Percentiles rank a stretch among this genome's conserved stretches.
Evolutionary conservation across 2,113 vertebrate genomes (phyloP).

Genomic region (Callipepla squamata): DNA sequence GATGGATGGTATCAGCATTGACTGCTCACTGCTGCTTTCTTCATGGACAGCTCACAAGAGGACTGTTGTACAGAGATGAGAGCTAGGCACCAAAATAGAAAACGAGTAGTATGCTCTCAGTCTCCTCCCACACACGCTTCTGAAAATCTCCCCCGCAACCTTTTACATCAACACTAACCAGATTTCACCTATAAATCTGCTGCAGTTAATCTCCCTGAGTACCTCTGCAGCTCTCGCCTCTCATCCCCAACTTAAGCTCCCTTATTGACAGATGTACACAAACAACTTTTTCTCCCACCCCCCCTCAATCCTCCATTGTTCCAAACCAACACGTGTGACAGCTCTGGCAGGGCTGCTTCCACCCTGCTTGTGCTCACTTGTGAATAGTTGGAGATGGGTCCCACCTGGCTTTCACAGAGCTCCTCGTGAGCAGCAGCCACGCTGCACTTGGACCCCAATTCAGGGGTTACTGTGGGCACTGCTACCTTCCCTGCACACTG

Average conservation of each 20-base stretch:
- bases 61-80: not conserved
- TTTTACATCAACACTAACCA: slow-evolving; percentile 60
- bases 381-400: not conserved
- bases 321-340: not conserved
- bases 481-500: not conserved
- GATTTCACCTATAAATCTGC: slow-evolving; percentile 68
- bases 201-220: slow-evolving; percentile 50
- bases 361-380: not conserved
- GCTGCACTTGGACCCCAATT: not conserved
- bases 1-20: not conserved
- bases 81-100: slow-evolving; percentile 33
- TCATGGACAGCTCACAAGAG: not conserved
- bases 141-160: slow-evolving; percentile 41
- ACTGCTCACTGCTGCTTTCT: not conserved
- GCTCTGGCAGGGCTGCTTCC: not conserved
- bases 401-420: not conserved
- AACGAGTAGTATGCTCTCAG: slow-evolving; percentile 33
- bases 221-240: not conserved
- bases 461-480: not conserved
- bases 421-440: not conserved
- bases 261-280: slow-evolving; percentile 50
- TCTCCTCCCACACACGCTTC: slow-evolving; percentile 26
- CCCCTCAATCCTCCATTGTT: not conserved
- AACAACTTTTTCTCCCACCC: not conserved
- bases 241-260: slow-evolving; percentile 44